Evolutionary conservation across 2,797 vertebrate genomes (phyloP).

Genomic region (Alca torda): DNA sequence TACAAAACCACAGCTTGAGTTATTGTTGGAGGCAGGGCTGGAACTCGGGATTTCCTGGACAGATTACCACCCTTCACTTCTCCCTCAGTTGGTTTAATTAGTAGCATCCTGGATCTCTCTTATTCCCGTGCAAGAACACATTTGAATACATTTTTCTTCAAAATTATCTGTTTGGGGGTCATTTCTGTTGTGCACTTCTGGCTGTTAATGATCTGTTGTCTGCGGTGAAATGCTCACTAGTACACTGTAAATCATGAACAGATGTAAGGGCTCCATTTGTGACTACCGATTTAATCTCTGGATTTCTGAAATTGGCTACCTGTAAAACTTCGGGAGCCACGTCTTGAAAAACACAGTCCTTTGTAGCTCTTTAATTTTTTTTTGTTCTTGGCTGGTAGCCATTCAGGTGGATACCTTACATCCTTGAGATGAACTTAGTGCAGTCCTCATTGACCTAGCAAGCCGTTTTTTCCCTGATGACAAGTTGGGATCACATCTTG

Average conservation of each 20-base stretch:
- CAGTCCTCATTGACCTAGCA: slow-evolving; percentile 75
- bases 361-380: neutral
- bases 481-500: slow-evolving; percentile 75
- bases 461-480: slow-evolving; percentile 71
- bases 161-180: neutral
- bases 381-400: slow-evolving; percentile 59
- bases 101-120: neutral
- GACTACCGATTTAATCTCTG: neutral
- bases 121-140: neutral
- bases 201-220: slow-evolving; percentile 1
- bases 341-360: neutral
- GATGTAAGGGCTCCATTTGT: neutral
- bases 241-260: neutral
- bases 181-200: neutral
- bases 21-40: slow-evolving; percentile 21
- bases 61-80: slow-evolving; percentile 1
- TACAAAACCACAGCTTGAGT: slow-evolving; percentile 22
- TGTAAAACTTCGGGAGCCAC: slow-evolving; percentile 17
- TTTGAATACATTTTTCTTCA: slow-evolving; percentile 16
- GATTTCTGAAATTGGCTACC: slow-evolving; percentile 12
- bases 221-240: neutral
- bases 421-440: slow-evolving; percentile 72
- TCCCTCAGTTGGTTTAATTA: neutral
- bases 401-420: slow-evolving; percentile 60
- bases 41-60: slow-evolving; percentile 23